Conservation (phyloP, 2,888 invertebrate species). For the Cataglyphis cursor region DNA sequence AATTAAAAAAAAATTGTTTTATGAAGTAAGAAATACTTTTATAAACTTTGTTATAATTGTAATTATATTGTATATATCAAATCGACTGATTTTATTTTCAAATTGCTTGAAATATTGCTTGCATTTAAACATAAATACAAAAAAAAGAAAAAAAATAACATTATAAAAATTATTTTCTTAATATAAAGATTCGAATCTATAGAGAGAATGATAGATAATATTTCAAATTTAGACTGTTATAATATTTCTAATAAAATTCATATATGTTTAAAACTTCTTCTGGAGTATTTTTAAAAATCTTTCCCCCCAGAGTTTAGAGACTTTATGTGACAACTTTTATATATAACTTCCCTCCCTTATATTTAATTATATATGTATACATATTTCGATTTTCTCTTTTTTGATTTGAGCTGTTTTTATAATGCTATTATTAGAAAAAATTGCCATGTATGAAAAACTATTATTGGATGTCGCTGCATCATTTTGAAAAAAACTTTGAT, state of each 20-base stretch:
- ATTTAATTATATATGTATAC: not conserved
- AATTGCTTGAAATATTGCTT: not conserved
- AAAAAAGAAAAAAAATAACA: not conserved
- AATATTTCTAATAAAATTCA: not conserved
- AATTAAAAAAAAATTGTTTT: no score
- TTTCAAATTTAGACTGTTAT: not conserved
- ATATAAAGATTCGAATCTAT: not conserved
- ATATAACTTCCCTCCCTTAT: no score
- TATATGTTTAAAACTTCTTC: no score
- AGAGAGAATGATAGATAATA: not conserved
- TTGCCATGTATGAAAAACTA: not conserved
- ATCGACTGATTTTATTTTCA: not conserved
- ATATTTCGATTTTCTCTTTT: not conserved
- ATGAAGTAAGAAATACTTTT: not conserved
- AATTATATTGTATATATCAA: not conserved
- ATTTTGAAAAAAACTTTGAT: not conserved
- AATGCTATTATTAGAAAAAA: not conserved
- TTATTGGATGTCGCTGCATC: not conserved
- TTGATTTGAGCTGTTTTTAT: not conserved
- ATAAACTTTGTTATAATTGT: not conserved
- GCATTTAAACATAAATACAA: not conserved
- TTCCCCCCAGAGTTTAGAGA: no score
- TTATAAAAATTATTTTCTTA: not conserved
- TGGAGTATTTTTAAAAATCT: no score
- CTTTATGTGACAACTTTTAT: no score